phyloP scores from a whole-genome alignment of 2,888 invertebrate species.

The Perizoma affinitatum region DNA sequence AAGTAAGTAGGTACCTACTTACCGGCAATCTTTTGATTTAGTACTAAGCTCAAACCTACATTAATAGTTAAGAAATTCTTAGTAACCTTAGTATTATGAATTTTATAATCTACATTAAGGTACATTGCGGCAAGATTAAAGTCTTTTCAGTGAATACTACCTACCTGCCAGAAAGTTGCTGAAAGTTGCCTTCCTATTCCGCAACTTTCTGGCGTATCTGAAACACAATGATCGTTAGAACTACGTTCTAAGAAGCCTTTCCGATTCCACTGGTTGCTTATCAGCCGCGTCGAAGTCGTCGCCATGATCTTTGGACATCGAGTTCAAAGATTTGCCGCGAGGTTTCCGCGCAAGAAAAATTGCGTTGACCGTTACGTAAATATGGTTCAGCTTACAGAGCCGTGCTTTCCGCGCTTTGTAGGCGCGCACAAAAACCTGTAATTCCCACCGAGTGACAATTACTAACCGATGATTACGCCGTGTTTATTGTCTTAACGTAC shows the following conservation, averaged over 20 bases:
- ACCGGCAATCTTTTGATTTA: constrained; percentile 3
- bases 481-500: constrained; percentile 67
- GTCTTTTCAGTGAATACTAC: constrained; percentile 7
- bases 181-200: constrained; percentile 2
- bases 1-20: no score
- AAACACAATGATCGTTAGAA: constrained; percentile 1
- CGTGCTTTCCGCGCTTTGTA: constrained; percentile 64
- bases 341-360: constrained; percentile 60
- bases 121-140: constrained; percentile 4
- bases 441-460: constrained; percentile 68
- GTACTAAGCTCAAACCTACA: constrained; percentile 8
- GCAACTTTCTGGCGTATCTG: constrained; percentile 13
- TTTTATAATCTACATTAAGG: background rate
- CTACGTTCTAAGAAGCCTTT: constrained; percentile 16
- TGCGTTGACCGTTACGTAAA: constrained; percentile 63
- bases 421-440: constrained; percentile 62
- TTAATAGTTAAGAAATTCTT: constrained; percentile 4
- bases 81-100: no score
- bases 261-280: constrained; percentile 22
- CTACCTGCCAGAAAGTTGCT: no score
- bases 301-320: constrained; percentile 17
- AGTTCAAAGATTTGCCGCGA: constrained; percentile 21
- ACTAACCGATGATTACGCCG: constrained; percentile 66
- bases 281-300: constrained; percentile 17
- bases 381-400: constrained; percentile 59